Evolutionary conservation across 2,797 vertebrate species (phyloP), one percentile per base, ranked within the genome.

Genomic region (Helarctos malayanus): DNA sequence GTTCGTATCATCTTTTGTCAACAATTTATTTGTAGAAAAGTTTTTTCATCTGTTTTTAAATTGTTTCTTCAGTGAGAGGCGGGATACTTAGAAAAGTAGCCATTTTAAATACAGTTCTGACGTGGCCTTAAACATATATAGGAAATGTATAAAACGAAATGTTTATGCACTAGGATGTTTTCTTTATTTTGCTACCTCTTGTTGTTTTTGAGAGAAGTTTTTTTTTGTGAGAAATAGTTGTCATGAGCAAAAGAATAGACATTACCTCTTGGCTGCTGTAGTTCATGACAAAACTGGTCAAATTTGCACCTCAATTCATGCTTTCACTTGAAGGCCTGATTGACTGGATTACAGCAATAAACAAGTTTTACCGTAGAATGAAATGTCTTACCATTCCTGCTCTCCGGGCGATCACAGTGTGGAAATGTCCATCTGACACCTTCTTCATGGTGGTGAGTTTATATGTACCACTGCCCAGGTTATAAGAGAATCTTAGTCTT

Each of bases 391-490:
- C 99, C 99, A 99, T 99, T 76, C 99, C 99, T 49, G 99, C 99
- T 97, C 99, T 99, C 98, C 99, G 99, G 84, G 99, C 99, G 76
- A 99, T 99, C 97, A 99, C 99, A 0, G 99, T 99, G 98, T 99
- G 99, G 98, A 99, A 99, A 25, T 99, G 99, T 38, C 99, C 99
- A 10, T 99, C 99, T 0, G 99, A 99, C 90, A 99, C 99, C 97
- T 98, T 99, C 97, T 99, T 99, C 97, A 99, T 98, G 23, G 99
- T 99, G 98, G 99, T 99, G 80, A 99, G 99, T 98, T 99, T 99
- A 92, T 99, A 99, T 0, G 99, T 99, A 84, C 99, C 99, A 54
- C 99, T 99, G 89, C 99, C 99, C 93, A 99, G 98, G 97, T 99
- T 99, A 97, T 99, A 99, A 56, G 99, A 99, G 98, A 99, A 99